Evolutionary conservation across 2,888 invertebrate species (phyloP), one percentile per base, ranked within the genome.

Genomic region (Trissolcus brochymenae): DNA sequence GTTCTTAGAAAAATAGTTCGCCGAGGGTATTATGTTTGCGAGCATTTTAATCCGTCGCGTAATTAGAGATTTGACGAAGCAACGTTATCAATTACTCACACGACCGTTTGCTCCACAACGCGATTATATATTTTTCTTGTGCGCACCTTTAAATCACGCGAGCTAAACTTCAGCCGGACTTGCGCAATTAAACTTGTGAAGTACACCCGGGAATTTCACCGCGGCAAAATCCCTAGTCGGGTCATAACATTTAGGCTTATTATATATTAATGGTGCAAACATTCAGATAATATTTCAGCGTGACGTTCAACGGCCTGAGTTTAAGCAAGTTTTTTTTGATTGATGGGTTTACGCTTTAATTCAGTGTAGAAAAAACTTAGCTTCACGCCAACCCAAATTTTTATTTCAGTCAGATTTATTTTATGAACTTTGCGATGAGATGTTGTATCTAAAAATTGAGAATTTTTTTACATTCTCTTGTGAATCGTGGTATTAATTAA

Each of bases 171-270:
- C 55, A 50, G 56, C 70, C 41, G 61, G 70, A 61, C 70, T 16
- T 50, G 70, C 56, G 25, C 61, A 62, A 70, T 70, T 62, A 70
- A 70, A 61, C 70, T 62, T 62, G 40, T 25, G 56, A 56, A 61
- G 55, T 62, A 61, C 55, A 41, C 61, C 41, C 49, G 25, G 25
- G 59, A 70, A 70, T 55, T 61, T 11, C 17, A 19, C 53, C 13
- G 41, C 9, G 40, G 41, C 16, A 50, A n/a, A n/a, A 67, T 67
- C 59, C 25, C 4, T 11, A 13, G 41, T 1, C 43, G 49, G 56
- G 61, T 56, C 43, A 50, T 70, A 70, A 62, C 25, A 56, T 56
- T 67, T 56, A 40, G 41, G 50, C 70, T 56, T 55, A 25, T 66
- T 57, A 59, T 59, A 51, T 46, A 59, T 67, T 25, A 62, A 53